Evolutionary conservation across 2,113 vertebrate genomes (phyloP).

Genomic region (Australoheros scitulus): DNA sequence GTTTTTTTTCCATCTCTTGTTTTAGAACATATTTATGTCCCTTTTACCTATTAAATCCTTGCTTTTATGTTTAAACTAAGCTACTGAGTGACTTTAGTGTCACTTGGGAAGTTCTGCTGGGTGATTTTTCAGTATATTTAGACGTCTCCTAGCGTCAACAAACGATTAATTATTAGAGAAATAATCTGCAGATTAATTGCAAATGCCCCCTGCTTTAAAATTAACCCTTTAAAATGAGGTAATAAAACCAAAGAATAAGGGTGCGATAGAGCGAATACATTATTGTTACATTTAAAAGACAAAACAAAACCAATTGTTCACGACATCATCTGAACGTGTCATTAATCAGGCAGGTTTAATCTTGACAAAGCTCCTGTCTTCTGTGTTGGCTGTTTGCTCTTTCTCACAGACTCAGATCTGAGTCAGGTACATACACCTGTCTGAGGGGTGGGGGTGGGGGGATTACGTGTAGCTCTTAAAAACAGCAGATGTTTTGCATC

Average conservation of each 20-base stretch:
- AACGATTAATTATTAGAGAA: neutral
- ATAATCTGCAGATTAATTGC: neutral
- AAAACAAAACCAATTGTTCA: neutral
- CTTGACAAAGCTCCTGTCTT: neutral
- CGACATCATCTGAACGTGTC: neutral
- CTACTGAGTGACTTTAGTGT: neutral
- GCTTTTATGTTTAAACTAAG: neutral
- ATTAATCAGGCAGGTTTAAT: constrained; percentile 9
- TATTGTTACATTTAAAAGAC: neutral
- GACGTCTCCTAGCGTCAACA: neutral
- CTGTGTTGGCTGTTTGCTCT: neutral
- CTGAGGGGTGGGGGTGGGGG: neutral
- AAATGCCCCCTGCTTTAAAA: neutral
- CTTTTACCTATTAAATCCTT: neutral
- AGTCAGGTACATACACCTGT: constrained; percentile 39
- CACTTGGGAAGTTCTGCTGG: neutral
- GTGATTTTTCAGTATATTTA: neutral
- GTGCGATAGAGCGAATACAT: too few species aligned
- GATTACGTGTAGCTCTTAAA: neutral
- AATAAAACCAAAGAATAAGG: too few species aligned
- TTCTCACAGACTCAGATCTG: constrained; percentile 21
- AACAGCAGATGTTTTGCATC: neutral
- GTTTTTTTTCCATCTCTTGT: neutral
- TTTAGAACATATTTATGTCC: neutral
- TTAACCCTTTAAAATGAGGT: too few species aligned